Percentiles rank a stretch among this genome's conserved stretches.
phyloP scores from a whole-genome alignment of 2,797 vertebrate species.

The Pagetopsis macropterus region DNA sequence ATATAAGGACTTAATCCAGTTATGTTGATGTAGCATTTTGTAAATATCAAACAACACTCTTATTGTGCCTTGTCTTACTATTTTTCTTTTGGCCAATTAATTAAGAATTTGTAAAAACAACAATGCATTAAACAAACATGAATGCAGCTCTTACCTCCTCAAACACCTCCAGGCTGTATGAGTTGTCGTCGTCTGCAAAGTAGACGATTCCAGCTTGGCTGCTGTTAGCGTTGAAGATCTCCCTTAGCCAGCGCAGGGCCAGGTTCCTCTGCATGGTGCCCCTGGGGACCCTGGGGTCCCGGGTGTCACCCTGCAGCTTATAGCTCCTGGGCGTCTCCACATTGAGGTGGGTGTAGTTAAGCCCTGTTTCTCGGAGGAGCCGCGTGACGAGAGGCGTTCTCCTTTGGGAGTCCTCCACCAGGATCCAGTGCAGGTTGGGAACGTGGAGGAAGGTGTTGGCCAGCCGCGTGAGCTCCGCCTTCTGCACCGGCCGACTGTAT shows the following conservation, averaged over 20 bases:
- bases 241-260: constrained; percentile 93
- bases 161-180: constrained; percentile 97
- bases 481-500: constrained; percentile 97
- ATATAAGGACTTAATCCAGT: not conserved
- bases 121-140: not conserved
- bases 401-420: constrained; percentile 94
- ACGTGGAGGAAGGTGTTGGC: constrained; percentile 96
- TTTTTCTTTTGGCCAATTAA: not conserved
- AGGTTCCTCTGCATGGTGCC: constrained; percentile 99
- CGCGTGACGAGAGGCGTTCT: constrained; percentile 91
- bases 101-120: not conserved
- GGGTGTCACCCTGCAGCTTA: constrained; percentile 92
- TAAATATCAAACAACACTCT: not conserved
- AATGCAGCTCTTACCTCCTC: constrained; percentile 86
- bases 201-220: constrained; percentile 94
- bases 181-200: constrained; percentile 96
- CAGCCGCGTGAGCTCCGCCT: constrained; percentile 94
- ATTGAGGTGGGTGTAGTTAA: constrained; percentile 98
- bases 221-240: constrained; percentile 93
- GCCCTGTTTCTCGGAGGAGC: constrained; percentile 92
- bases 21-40: not conserved
- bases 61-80: not conserved
- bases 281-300: constrained; percentile 93
- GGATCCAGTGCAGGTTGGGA: constrained; percentile 97
- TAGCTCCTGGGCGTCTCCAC: constrained; percentile 98